Percentiles rank a stretch among this genome's conserved stretches.
Evolutionary conservation across 2,113 vertebrate species (phyloP).

Genomic region (Myocastor coypus): DNA sequence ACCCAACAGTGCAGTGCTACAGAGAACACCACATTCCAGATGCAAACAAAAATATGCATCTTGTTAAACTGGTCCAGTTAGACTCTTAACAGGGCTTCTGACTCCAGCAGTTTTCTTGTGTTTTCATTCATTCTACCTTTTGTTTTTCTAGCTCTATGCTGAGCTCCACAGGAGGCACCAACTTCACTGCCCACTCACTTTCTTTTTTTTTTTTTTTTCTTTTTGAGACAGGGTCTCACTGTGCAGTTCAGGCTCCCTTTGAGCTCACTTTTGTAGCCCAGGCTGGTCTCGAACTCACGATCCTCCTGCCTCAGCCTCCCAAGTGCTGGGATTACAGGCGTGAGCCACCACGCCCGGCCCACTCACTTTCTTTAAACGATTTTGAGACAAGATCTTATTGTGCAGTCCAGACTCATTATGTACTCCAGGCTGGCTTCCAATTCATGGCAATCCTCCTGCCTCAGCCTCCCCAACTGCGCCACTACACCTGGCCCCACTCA

Average conservation of each 20-base stretch:
- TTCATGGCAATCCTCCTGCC: background rate
- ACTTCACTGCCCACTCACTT: background rate
- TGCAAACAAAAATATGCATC: background rate
- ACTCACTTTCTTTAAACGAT: too few species aligned
- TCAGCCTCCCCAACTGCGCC: background rate
- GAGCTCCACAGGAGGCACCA: background rate
- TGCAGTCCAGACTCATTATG: background rate
- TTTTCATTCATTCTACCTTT: background rate
- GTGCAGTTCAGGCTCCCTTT: background rate
- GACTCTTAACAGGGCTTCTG: background rate
- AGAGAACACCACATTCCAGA: conserved; percentile 19
- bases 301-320: too few species aligned
- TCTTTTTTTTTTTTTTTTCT: background rate
- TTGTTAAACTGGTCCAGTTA: conserved; percentile 72
- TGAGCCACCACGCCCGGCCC: too few species aligned
- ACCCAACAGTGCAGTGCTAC: background rate
- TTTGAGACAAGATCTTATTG: background rate
- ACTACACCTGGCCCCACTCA: background rate
- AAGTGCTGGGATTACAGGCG: too few species aligned
- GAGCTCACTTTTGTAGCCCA: too few species aligned
- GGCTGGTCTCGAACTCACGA: too few species aligned
- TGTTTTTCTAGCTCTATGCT: background rate
- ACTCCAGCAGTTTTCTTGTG: background rate
- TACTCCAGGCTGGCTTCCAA: background rate
- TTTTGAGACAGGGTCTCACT: background rate